Base-by-base conservation (phyloP, 2,797 vertebrate genomes). In the Mycteria americana region DNA sequence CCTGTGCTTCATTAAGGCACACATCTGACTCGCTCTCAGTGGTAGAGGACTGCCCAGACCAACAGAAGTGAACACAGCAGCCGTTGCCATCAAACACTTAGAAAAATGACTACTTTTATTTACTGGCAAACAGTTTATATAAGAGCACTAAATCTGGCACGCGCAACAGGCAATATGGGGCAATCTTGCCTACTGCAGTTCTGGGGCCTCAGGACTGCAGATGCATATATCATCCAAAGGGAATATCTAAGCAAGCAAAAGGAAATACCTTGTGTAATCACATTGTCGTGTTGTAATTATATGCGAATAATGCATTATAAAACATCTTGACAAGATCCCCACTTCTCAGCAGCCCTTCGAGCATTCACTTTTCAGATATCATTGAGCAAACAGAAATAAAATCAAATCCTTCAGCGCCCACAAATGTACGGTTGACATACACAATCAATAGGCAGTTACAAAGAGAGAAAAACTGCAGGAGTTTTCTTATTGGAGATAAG, bases 401-500 rank as follows among this genome's bases (percentile, higher is more conserved):
- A 96, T 87, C 33, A 87, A 93, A 84, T 90, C 94, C 92, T 79
- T 93, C 72, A 89, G 75, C 0, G 1, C 57, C 86, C 73, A 88
- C 60, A 91, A 94, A 92, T 3, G 5, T 39, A 28, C 3, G 3
- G 62, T 3, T 94, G 81, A 92, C 62, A 65, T 31, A 78, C n/a
- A 57, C 54, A 95, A 94, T 96, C 89, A 94, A 95, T 70, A 95
- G 35, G 41, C 54, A 85, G 83, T 77, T 91, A 78, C 67, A 72
- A 87, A 93, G 51, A 95, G 23, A 93, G 57, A 85, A 92, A 94
- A 95, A 89, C 51, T 74, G 88, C 68, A 64, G 68, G 68, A 85
- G 30, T 85, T 79, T 92, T 91, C 87, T 57, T 56, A 80, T 5
- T 51, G 13, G 7, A 93, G 83, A 92, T 85, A 94, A 89, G 73